These are phyloP conservation scores for Sinocyclocheilus rhinocerous DNA, from an alignment of 2,113 vertebrate species.

Conservation along the genomic window DNA sequence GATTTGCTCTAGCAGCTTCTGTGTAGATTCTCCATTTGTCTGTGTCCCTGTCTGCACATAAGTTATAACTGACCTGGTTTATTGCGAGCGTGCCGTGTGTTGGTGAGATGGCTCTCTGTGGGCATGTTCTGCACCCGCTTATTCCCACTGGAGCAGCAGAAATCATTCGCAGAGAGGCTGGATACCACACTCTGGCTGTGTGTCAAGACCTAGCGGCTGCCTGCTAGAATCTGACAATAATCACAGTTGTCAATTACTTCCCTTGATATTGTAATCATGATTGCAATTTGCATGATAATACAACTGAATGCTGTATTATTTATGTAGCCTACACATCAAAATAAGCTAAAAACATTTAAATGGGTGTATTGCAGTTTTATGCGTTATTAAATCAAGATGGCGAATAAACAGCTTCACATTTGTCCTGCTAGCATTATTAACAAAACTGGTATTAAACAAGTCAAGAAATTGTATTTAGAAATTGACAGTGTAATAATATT, in stretches of 20 bases:
- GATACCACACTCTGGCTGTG: background rate
- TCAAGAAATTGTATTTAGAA: background rate
- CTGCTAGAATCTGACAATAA: background rate
- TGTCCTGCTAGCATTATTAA: background rate
- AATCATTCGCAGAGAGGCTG: background rate
- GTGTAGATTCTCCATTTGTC: background rate
- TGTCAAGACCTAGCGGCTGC: background rate
- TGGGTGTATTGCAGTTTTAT: background rate
- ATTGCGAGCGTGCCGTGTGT: background rate
- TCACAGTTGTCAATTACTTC: too few species aligned
- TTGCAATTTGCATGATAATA: background rate
- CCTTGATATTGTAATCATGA: background rate
- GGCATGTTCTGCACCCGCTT: background rate
- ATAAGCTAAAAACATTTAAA: background rate
- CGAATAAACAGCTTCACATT: too few species aligned
- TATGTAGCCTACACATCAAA: background rate
- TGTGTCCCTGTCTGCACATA: background rate
- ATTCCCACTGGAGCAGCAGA: background rate
- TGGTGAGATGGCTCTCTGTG: background rate
- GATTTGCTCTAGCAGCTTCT: background rate
- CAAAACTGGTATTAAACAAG: background rate
- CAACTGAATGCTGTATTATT: background rate
- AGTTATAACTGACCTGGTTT: constrained; percentile 24
- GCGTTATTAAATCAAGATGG: background rate
- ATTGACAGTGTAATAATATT: background rate